Percentiles rank a stretch among this genome's conserved stretches.
Evolutionary conservation across 2,888 invertebrate species (phyloP).

Genomic region (Lysandra coridon): DNA sequence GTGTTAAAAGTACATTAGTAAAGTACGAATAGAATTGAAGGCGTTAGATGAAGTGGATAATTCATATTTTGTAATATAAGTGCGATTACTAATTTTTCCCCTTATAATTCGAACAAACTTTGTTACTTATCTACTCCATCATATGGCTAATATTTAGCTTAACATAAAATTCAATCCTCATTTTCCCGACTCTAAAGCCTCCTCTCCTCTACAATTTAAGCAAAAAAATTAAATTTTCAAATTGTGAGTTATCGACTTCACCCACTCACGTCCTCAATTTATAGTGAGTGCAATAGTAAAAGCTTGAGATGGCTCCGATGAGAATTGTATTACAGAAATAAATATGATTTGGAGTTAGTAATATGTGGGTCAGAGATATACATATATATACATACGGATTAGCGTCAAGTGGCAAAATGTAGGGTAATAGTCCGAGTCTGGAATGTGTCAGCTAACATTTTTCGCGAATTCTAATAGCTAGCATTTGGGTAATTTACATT

Average conservation of each 20-base stretch:
- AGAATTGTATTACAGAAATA: not conserved
- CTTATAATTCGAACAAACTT: too few relatives aligned
- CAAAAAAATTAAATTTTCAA: not conserved
- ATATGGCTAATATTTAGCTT: too few relatives aligned
- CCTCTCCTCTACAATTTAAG: too few relatives aligned
- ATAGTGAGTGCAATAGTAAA: not conserved
- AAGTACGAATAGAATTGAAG: not conserved
- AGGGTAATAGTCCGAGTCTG: not conserved
- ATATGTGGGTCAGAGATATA: not conserved
- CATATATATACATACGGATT: not conserved
- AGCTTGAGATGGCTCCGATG: not conserved
- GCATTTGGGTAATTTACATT: not conserved
- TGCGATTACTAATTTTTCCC: too few relatives aligned
- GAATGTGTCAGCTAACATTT: not conserved
- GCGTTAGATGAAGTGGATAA: too few relatives aligned
- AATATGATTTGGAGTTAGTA: not conserved
- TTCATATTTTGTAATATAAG: too few relatives aligned
- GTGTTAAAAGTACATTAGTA: not conserved
- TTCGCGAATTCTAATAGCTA: not conserved
- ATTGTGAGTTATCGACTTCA: too few relatives aligned
- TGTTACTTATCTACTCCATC: too few relatives aligned
- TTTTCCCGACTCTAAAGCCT: too few relatives aligned
- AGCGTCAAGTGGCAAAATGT: not conserved
- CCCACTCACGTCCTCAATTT: not conserved
- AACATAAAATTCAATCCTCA: too few relatives aligned